phyloP scores from a whole-genome alignment of 2,113 vertebrate species.

The Astatoreochromis straeleni region DNA sequence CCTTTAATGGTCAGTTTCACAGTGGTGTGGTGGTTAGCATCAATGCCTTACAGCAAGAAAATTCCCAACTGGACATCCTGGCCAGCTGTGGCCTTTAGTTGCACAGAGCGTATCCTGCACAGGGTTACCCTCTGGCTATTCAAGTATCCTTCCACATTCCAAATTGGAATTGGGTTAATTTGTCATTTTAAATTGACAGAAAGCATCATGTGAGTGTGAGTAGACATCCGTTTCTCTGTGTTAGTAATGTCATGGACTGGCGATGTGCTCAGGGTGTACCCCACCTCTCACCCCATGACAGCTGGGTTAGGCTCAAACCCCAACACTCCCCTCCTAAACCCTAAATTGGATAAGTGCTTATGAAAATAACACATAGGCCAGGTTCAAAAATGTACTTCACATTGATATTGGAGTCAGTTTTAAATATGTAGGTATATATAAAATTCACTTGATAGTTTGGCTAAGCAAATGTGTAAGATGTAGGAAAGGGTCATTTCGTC shows the following conservation, averaged over 20 bases:
- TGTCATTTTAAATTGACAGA: neutral
- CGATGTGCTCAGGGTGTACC: neutral
- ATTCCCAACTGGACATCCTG: neutral
- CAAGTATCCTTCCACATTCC: neutral
- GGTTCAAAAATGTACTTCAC: neutral
- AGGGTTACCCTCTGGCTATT: neutral
- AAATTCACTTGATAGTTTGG: neutral
- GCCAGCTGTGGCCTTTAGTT: neutral
- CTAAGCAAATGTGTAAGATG: neutral
- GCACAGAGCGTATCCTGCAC: neutral
- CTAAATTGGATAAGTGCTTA: neutral
- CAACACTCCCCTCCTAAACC: neutral
- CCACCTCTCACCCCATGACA: neutral
- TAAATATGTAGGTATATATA: neutral
- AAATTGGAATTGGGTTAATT: neutral
- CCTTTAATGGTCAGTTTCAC: neutral
- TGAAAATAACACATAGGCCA: neutral
- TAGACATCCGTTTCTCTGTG: neutral
- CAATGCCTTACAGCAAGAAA: neutral
- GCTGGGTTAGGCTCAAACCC: neutral
- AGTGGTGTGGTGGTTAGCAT: neutral
- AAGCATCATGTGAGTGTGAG: neutral
- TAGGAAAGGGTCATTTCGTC: rapidly evolving
- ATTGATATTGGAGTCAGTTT: neutral
- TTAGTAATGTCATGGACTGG: neutral